phyloP scores from a whole-genome alignment of 2,888 invertebrate genomes.

The Agrotis puta region DNA sequence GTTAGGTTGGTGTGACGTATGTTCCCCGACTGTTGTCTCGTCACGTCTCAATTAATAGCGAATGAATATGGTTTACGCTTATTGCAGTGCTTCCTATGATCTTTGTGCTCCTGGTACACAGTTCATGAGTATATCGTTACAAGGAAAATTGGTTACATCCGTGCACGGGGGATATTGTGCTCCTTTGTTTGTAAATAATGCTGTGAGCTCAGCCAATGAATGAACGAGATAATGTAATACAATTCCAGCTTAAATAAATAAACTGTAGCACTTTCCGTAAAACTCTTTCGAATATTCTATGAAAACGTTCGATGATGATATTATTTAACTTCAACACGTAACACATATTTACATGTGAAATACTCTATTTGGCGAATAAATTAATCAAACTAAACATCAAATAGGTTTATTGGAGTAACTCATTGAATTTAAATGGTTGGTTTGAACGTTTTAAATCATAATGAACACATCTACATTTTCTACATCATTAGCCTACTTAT shows the following conservation, averaged over 20 bases:
- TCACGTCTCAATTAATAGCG: conserved; percentile 82
- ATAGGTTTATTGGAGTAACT: conserved; percentile 33
- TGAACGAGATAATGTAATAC: conserved; percentile 19
- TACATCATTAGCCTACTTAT: conserved; percentile 63
- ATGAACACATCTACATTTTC: conserved; percentile 60
- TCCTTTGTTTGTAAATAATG: conserved; percentile 59
- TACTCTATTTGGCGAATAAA: conserved; percentile 20
- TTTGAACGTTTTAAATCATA: conserved; percentile 50
- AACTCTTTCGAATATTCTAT: conserved; percentile 22
- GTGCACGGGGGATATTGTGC: conserved; percentile 33
- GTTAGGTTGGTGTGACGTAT: conserved; percentile 52
- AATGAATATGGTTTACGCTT: conserved; percentile 75
- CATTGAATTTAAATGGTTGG: conserved; percentile 55
- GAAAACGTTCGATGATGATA: conserved; percentile 20
- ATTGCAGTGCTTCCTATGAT: conserved; percentile 73
- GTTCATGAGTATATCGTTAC: conserved; percentile 44
- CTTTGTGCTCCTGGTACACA: conserved; percentile 60
- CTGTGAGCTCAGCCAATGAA: conserved; percentile 35
- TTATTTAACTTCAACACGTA: conserved; percentile 40
- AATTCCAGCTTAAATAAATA: conserved; percentile 41
- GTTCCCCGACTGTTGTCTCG: conserved; percentile 69
- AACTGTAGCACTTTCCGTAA: conserved; percentile 36
- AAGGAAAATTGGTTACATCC: conserved; percentile 62
- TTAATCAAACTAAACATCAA: conserved; percentile 36
- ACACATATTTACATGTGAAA: conserved; percentile 45